Conservation (phyloP, 2,113 vertebrate genomes). For the Peromyscus leucopus region DNA sequence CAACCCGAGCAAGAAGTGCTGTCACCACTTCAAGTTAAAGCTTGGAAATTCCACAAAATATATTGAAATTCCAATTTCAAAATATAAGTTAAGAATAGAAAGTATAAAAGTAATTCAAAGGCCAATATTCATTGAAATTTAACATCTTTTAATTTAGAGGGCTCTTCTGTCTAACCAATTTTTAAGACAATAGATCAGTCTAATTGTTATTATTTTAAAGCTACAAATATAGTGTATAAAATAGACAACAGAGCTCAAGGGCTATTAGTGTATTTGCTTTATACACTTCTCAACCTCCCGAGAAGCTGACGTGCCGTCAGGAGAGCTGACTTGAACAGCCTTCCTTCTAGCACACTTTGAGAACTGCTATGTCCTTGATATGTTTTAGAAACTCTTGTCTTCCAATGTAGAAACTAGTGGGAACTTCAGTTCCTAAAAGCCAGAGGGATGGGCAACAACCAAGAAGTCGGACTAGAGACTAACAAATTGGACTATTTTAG, state of each 20-base stretch:
- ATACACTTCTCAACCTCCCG: slow-evolving; percentile 12
- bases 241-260: slow-evolving; percentile 69
- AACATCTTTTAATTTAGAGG: background rate
- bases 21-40: slow-evolving; percentile 15
- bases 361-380: slow-evolving; percentile 28
- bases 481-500: background rate
- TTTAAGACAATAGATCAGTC: slow-evolving; percentile 20
- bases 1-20: background rate
- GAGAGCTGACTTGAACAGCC: slow-evolving; percentile 60
- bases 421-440: slow-evolving; percentile 38
- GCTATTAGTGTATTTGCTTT: slow-evolving; percentile 60
- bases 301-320: slow-evolving; percentile 54
- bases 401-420: slow-evolving; percentile 51
- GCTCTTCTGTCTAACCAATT: slow-evolving; percentile 63
- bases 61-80: background rate
- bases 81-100: slow-evolving; percentile 17
- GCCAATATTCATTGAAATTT: background rate
- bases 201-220: slow-evolving; percentile 72
- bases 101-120: slow-evolving; percentile 48
- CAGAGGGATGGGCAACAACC: slow-evolving; percentile 20
- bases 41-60: slow-evolving; percentile 20
- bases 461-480: slow-evolving; percentile 23
- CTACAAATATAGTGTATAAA: slow-evolving; percentile 68
- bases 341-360: slow-evolving; percentile 42
- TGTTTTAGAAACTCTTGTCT: slow-evolving; percentile 62